Evolutionary conservation across 2,888 invertebrate genomes (phyloP).

Genomic region (Callinectes sapidus): DNA sequence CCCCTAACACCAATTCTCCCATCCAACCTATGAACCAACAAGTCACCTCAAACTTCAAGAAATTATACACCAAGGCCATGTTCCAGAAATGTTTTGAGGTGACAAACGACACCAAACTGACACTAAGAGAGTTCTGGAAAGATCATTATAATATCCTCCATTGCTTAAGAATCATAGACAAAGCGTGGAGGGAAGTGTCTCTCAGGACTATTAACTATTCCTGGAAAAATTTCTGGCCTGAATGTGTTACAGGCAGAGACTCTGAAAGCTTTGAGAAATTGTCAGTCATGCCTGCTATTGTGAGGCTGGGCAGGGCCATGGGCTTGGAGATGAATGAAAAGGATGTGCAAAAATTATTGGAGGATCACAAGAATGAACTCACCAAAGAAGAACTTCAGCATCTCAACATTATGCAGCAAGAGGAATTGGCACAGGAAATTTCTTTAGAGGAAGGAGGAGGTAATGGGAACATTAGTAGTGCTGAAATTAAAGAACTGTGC

Average conservation of each 20-base stretch:
- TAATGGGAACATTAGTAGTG: neutral
- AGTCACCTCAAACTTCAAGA: slow-evolving; percentile 72
- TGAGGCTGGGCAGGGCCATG: slow-evolving; percentile 73
- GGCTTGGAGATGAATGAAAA: slow-evolving; percentile 73
- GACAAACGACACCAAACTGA: slow-evolving; percentile 63
- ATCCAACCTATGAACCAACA: slow-evolving; percentile 73
- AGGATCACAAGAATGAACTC: slow-evolving; percentile 73
- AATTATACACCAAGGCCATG: slow-evolving; percentile 71
- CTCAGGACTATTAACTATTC: slow-evolving; percentile 1
- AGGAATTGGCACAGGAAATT: neutral
- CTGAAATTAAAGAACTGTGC: neutral
- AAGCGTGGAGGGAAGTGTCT: slow-evolving; percentile 50
- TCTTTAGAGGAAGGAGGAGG: neutral
- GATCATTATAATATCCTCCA: slow-evolving; percentile 70
- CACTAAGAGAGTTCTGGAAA: slow-evolving; percentile 72
- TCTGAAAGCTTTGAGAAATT: neutral
- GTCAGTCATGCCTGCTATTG: slow-evolving; percentile 59
- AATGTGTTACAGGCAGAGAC: slow-evolving; percentile 43
- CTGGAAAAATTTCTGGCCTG: slow-evolving; percentile 43
- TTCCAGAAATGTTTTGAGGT: slow-evolving; percentile 72
- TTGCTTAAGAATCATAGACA: slow-evolving; percentile 70
- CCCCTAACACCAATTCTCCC: slow-evolving; percentile 66
- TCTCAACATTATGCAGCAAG: neutral
- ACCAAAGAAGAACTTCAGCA: neutral
- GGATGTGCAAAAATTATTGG: slow-evolving; percentile 72